A percentile compares a stretch with the other conserved stretches of the same genome.
These are phyloP conservation scores for Hyppa rectilinea DNA, from an alignment of 2,888 invertebrate genomes.

Conservation along the genomic window DNA sequence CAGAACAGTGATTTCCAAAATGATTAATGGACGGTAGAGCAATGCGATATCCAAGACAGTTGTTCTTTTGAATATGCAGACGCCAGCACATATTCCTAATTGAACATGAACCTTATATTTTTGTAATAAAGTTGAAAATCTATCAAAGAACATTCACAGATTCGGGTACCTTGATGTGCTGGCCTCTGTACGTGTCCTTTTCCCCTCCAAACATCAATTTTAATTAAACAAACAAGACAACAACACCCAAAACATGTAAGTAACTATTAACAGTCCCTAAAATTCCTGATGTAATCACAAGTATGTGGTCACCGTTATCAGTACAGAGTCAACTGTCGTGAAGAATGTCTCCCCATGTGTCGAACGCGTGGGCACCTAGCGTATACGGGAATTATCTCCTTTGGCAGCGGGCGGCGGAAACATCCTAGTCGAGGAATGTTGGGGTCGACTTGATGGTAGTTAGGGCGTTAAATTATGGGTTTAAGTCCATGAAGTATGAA, in stretches of 20 bases:
- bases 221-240: conserved; percentile 55
- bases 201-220: conserved; percentile 44
- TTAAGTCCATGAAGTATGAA: neutral
- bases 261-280: conserved; percentile 52
- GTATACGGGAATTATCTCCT: conserved; percentile 68
- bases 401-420: conserved; percentile 65
- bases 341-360: conserved; percentile 56
- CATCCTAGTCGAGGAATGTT: conserved; percentile 32
- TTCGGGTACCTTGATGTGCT: too few relatives aligned
- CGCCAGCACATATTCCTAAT: too few relatives aligned
- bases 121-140: too few relatives aligned
- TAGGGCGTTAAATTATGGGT: conserved; percentile 23
- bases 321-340: conserved; percentile 47
- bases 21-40: conserved; percentile 3
- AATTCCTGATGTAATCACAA: conserved; percentile 57
- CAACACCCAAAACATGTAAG: conserved; percentile 58
- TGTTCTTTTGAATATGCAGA: neutral
- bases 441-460: neutral
- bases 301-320: conserved; percentile 62
- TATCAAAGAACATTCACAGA: too few relatives aligned
- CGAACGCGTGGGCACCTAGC: conserved; percentile 56
- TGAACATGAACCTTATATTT: too few relatives aligned
- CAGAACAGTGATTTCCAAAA: neutral
- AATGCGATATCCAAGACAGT: neutral
- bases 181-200: neutral